Percentiles rank a stretch among this genome's conserved stretches.
These are phyloP conservation scores for Ricordea florida DNA, from an alignment of 92 coral and sea anemone genomes.

Conservation along the genomic window DNA sequence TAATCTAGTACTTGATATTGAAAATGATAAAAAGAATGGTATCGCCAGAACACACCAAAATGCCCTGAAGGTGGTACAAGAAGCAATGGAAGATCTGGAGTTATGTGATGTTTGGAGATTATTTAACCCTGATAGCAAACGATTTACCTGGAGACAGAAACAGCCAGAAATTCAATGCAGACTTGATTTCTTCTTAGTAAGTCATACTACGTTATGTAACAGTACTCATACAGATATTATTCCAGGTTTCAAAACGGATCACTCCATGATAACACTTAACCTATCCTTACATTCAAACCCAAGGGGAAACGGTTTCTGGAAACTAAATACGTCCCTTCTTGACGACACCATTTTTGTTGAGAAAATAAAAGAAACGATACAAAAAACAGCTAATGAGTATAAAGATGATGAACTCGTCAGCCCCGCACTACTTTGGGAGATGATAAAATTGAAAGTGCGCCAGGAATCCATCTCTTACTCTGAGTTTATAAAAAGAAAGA, in stretches of 20 bases:
- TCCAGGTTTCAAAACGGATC: conserved; percentile 6
- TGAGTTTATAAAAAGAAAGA: too few relatives aligned
- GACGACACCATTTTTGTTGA: too few relatives aligned
- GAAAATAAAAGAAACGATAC: too few relatives aligned
- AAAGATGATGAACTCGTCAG: too few relatives aligned
- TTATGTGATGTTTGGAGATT: conserved; percentile 10
- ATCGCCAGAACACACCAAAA: conserved; percentile 9
- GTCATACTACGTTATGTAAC: neutral
- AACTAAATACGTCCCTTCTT: too few relatives aligned
- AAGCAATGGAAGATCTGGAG: neutral
- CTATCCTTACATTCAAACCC: neutral
- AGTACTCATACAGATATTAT: neutral
- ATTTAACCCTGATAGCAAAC: neutral
- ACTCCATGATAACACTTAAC: neutral
- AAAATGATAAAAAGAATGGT: conserved; percentile 21
- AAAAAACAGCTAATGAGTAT: too few relatives aligned
- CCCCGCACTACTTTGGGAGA: too few relatives aligned
- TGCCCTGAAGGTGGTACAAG: neutral
- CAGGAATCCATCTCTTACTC: too few relatives aligned
- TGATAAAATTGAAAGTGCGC: too few relatives aligned
- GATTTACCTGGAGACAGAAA: neutral
- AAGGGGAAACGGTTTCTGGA: too few relatives aligned
- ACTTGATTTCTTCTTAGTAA: conserved; percentile 11
- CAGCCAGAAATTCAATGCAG: neutral
- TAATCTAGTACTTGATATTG: conserved; percentile 8